Evolutionary conservation across 2,797 vertebrate genomes (phyloP), one percentile per base, ranked within the genome.

Genomic region (Enteromius afrohamiltoni): DNA sequence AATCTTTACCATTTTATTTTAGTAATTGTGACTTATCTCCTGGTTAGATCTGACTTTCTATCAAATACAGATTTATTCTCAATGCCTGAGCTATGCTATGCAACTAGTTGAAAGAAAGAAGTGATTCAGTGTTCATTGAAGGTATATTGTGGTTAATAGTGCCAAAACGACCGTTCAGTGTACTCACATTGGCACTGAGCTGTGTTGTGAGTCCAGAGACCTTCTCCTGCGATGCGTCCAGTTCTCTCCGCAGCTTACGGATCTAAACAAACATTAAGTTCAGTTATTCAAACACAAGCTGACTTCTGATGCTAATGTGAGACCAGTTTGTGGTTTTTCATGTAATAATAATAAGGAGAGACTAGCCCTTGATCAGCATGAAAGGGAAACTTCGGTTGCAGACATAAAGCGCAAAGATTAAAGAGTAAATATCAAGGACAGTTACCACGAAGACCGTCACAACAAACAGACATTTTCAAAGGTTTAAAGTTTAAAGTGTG

Each of bases 211-310:
- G 91, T 13, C 95, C 95, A 0, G 96, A 96, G 49, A 97, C 96
- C 85, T 97, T 97, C 77, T 96, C 96, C 87, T 97, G 96, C 23
- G 96, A 97, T 19, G 95, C 93, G 76, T 97, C 96, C 91, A 97
- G 84, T 82, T 97, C 96, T 79, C 96, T 93, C 13, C 96, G 91
- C n/a, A 97, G 92, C 84, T 97, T 97, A 79, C 96, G 95, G 69
- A 97, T 96, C 96, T 89, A 74, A 55, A 88, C 68, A 86, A 47
- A 85, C 71, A 80, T 74, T 37, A 69, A 58, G 53, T 21, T 31
- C 37, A 82, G 16, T 31, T 23, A 23, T 26, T 78, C 49, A 79
- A 71, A 62, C 60, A 67, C 73, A 71, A 77, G 71, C 62, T 69
- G 73, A 70, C 67, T 8, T 68, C 47, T 77, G 34, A 83, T 45